phyloP scores from a whole-genome alignment of 2,113 vertebrate genomes.

The Podilymbus podiceps region DNA sequence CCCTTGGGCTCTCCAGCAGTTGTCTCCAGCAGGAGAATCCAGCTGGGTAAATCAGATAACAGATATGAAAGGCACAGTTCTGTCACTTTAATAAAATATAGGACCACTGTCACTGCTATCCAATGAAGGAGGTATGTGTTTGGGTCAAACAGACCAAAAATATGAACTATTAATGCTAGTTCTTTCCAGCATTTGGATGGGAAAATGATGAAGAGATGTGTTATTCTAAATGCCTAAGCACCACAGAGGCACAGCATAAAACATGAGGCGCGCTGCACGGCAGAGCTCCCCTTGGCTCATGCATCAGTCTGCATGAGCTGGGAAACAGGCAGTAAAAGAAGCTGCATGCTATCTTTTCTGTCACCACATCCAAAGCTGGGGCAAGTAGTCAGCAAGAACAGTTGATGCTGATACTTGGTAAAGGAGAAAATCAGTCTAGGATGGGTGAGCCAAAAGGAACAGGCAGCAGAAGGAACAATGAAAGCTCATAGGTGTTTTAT shows the following conservation, averaged over 20 bases:
- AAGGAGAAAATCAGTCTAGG: not conserved
- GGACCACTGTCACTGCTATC: not conserved
- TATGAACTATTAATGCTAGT: not conserved
- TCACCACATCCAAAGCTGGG: not conserved
- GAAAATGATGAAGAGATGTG: not conserved
- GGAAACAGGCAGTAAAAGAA: not conserved
- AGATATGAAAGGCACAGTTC: not conserved
- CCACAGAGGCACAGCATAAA: not conserved
- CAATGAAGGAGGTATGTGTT: not conserved
- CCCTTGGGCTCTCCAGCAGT: not conserved
- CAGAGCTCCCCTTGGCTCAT: not conserved
- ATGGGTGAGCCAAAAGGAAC: not conserved
- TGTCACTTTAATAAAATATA: not conserved
- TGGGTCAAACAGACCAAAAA: not conserved
- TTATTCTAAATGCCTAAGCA: not conserved
- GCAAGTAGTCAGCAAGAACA: not conserved
- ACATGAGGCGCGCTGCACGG: not conserved
- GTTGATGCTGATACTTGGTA: not conserved
- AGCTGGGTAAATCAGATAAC: not conserved
- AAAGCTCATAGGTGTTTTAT: not conserved
- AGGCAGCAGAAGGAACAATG: not conserved
- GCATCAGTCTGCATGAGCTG: not conserved
- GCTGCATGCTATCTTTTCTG: not conserved
- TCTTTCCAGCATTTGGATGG: not conserved
- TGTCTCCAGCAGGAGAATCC: not conserved